These are phyloP conservation scores for Eulemur albifrons DNA, from an alignment of 2,797 vertebrate species.

Conservation along the genomic window DNA sequence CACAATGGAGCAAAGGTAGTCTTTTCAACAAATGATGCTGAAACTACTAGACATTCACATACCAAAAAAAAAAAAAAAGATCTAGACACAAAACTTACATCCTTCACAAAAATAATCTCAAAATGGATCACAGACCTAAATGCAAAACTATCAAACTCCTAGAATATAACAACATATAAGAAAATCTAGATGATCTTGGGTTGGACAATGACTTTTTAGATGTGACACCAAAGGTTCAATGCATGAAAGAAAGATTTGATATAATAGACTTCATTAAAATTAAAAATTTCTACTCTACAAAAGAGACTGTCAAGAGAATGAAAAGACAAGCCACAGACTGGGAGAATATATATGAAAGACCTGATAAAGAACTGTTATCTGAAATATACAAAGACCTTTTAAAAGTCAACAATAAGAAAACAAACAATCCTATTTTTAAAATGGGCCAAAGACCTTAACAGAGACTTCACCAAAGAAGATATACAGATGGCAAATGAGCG, in stretches of 20 bases:
- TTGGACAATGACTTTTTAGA: too few species aligned
- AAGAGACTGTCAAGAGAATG: too few species aligned
- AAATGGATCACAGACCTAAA: neutral
- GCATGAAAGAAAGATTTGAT: too few species aligned
- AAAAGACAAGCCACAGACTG: too few species aligned
- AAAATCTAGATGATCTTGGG: too few species aligned
- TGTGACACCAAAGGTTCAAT: too few species aligned
- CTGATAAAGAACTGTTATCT: neutral
- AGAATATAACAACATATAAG: too few species aligned
- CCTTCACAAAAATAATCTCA: neutral
- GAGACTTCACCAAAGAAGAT: neutral
- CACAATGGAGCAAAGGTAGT: neutral
- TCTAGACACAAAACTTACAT: neutral
- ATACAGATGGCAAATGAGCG: neutral
- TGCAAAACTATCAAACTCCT: neutral
- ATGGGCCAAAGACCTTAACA: neutral
- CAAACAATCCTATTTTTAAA: neutral
- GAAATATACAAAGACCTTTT: neutral
- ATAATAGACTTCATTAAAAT: too few species aligned
- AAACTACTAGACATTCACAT: neutral
- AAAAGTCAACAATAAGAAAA: neutral
- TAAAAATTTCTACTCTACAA: too few species aligned
- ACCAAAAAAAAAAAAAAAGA: neutral
- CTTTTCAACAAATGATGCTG: neutral
- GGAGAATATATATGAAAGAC: too few species aligned